These are phyloP conservation scores for Corapipo altera DNA, from an alignment of 2,113 vertebrate species.

Conservation along the genomic window DNA sequence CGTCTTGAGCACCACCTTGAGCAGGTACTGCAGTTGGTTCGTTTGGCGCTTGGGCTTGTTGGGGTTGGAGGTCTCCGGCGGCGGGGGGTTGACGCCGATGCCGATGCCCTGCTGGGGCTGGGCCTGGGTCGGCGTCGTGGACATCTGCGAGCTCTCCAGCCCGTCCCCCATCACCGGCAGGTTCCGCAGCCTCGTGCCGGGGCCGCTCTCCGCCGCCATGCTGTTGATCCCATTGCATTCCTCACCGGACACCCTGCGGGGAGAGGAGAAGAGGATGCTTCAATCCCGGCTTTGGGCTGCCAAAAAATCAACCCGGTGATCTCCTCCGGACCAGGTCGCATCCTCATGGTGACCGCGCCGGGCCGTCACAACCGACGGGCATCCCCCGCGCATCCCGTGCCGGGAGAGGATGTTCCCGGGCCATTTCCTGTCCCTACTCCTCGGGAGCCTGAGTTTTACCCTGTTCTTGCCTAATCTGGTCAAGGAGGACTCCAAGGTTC, in stretches of 20 bases:
- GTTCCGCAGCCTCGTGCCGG: conserved; percentile 92
- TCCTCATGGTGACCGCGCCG: not conserved
- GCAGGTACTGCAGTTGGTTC: conserved; percentile 96
- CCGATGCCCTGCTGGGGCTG: conserved; percentile 72
- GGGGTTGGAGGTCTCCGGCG: conserved; percentile 83
- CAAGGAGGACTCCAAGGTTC: accelerated
- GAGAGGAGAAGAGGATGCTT: not conserved
- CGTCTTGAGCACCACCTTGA: conserved; percentile 91
- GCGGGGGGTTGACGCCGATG: conserved; percentile 76
- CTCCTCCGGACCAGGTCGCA: not conserved
- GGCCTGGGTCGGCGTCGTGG: conserved; percentile 84
- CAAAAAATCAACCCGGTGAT: too few relatives aligned
- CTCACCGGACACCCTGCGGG: conserved; percentile 85
- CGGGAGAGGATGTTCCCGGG: accelerated
- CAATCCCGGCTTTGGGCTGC: not conserved
- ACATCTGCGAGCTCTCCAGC: conserved; percentile 90
- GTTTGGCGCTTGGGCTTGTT: conserved; percentile 91
- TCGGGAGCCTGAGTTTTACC: not conserved
- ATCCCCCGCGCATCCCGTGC: too few relatives aligned
- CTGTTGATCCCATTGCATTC: conserved; percentile 96
- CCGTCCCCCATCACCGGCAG: conserved; percentile 92
- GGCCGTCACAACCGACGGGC: too few relatives aligned
- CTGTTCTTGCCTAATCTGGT: not conserved
- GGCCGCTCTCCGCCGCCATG: conserved; percentile 93
- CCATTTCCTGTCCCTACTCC: accelerated